Base-by-base conservation (phyloP, 1,140 invertebrate species). In the Schlechtendalia chinensis region DNA sequence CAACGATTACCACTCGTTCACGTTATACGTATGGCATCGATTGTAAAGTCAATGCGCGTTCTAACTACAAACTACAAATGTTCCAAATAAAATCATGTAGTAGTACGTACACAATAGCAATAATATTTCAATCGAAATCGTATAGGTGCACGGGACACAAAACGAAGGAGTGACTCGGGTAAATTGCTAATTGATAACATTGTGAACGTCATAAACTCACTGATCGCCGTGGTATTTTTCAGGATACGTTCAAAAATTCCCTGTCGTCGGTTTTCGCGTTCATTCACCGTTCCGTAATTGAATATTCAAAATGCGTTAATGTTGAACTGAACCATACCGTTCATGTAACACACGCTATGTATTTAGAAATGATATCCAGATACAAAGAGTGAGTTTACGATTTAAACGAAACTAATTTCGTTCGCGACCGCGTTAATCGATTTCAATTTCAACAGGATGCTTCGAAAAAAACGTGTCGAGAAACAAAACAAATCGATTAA, bases 401-500 rank as follows among this genome's bases (percentile, higher is more conserved):
- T 14, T n/a, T 32, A 5, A 32, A 27, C 47, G 24, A 45, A 24
- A 69, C 14, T 69, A 50, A 50, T 69, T 50, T 10, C 6, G 17
- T 17, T 22, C 24, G 11, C 0, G 50, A 27, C 17, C n/a, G 6
- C 47, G 3, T 50, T 1, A 24, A 32, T 1, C 14, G 14, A 58
- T 22, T 39, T 74, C 12, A 56, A 56, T 95, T 56, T 95, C 1
- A 8, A 22, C 5, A 94, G 93, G 82, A 90, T 95, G 87, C 85
- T 95, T 16, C 87, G 88, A 77, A 86, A 87, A 59, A 96, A 95
- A 84, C 88, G 93, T 54, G 85, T 86, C 45, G 90, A 93, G 83
- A 87, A 94, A 10, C 89, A 91, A 1, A 84, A 89, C 45, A 89
- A 91, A 83, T 90, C 92, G 5, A 91, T 92, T 84, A 94, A 94